Conservation (phyloP, 2,797 vertebrate genomes). For the Notamacropus eugenii region DNA sequence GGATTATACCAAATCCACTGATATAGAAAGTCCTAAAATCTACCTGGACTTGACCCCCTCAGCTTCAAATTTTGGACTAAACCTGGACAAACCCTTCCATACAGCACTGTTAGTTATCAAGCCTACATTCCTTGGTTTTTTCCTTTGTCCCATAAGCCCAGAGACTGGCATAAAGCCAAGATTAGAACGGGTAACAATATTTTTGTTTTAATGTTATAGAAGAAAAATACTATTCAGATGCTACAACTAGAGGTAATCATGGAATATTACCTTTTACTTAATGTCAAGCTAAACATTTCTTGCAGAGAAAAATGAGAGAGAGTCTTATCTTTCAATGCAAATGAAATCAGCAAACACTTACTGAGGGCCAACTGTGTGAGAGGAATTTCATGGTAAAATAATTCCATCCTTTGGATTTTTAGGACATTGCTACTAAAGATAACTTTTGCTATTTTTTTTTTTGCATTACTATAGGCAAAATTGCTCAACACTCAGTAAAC, state of each 20-base stretch:
- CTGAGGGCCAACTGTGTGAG: background rate
- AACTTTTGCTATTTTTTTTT: background rate
- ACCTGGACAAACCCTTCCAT: background rate
- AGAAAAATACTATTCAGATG: background rate
- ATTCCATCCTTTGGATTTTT: background rate
- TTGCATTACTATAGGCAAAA: background rate
- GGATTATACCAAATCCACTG: background rate
- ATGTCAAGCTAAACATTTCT: background rate
- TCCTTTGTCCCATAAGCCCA: background rate
- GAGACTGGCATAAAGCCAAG: background rate
- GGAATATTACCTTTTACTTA: background rate
- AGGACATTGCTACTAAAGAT: background rate
- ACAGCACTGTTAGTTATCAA: background rate
- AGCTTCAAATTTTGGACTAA: slow-evolving; percentile 3
- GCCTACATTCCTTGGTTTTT: background rate
- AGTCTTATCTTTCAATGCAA: background rate
- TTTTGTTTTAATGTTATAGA: background rate
- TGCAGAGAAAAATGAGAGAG: background rate
- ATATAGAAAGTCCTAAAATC: background rate
- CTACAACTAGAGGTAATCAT: background rate
- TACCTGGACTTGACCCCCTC: background rate
- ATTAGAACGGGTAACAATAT: background rate
- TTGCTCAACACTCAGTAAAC: background rate
- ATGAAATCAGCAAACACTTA: slow-evolving; percentile 5
- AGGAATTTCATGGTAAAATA: background rate